Base-by-base conservation (phyloP, 1,140 invertebrate species). In the Coptotermes formosanus region DNA sequence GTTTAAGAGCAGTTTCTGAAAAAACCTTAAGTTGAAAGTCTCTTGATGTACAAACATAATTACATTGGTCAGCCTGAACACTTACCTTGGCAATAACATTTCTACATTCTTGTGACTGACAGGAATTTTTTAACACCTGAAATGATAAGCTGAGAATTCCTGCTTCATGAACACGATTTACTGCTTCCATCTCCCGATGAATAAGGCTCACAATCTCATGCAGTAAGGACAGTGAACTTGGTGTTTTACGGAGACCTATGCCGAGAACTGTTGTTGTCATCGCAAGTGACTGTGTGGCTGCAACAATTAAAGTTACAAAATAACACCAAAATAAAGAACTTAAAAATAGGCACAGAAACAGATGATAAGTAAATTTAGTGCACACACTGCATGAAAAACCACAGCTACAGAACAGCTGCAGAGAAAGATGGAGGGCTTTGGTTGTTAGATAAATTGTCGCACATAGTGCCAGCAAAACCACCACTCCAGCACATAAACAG, bases 241-340 rank as follows among this genome's bases (percentile, higher is more conserved):
- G 91, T 8, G 90, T 91, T 90, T 92, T 93, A 82, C 93, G 89
- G 11, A 92, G 90, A 30, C 92, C 92, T 21, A 91, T 89, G 43
- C 93, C 93, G n/a, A 92, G 90, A 48, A 92, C 88, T 9, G 90
- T 89, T 38, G 92, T 92, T 2, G 93, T 93, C 82, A 93, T 89
- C 19, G 91, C 89, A 64, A 93, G 88, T 16, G 92, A 92, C 43
- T 91, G 90, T 55, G 91, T 90, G n/a, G 91, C 93, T 93, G 86
- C 45, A 91, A 43, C 25, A 86, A 84, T 48, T 44, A 44, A 84
- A n/a, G 3, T 84, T 11, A 25, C 9, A n/a, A 19, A 84, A 11
- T 30, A 44, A 52, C 8, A 84, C n/a, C 25, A 81, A 81, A n/a
- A 81, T n/a, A 23, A 81, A 81, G 21, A 81, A 81, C 21, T 3